Evolutionary conservation across 2,113 vertebrate species (phyloP).

Genomic region (Paradoxurus hermaphroditus): DNA sequence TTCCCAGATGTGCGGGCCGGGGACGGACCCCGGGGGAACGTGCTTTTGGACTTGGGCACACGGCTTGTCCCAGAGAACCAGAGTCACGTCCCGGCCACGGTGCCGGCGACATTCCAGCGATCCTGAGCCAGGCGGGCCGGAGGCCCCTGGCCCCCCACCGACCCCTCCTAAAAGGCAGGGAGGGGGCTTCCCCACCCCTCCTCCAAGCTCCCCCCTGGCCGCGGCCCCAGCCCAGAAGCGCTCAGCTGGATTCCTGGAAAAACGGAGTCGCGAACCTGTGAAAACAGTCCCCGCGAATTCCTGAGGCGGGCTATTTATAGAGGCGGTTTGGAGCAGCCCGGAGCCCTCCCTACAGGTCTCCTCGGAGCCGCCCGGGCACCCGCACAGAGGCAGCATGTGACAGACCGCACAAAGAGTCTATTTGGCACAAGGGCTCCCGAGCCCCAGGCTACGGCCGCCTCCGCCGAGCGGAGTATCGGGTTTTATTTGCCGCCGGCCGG

Average conservation of each 20-base stretch:
- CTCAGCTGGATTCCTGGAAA: background rate
- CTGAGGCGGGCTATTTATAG: background rate
- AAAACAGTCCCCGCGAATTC: background rate
- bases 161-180: background rate
- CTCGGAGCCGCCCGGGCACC: background rate
- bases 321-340: background rate
- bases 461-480: rapidly evolving
- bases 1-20: background rate
- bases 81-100: background rate
- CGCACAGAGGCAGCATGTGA: background rate
- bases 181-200: background rate
- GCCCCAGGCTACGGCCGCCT: background rate
- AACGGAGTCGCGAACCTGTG: background rate
- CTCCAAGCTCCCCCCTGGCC: rapidly evolving
- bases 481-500: background rate
- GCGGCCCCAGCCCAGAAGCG: background rate
- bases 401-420: background rate
- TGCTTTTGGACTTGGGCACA: background rate
- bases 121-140: background rate
- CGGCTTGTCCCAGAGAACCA: background rate
- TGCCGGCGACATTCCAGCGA: background rate
- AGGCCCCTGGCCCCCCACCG: rapidly evolving
- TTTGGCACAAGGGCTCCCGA: rapidly evolving
- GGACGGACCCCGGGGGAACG: background rate
- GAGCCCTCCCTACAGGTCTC: background rate